Conservation (phyloP, 2,797 vertebrate species). For the Mormyrus hasselquistii region DNA sequence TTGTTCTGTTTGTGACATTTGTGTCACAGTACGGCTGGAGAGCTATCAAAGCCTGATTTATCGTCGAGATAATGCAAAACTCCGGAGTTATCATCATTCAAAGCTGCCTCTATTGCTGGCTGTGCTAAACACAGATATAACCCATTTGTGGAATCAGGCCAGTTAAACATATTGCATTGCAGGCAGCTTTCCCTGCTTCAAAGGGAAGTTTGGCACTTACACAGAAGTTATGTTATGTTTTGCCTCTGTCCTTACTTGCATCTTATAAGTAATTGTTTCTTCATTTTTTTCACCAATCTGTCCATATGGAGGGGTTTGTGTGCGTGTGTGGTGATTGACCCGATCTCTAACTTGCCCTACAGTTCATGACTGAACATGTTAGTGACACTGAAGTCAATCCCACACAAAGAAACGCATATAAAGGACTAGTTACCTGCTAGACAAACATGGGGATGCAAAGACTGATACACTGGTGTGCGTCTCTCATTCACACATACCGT, state of each 20-base stretch:
- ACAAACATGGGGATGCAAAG: background rate
- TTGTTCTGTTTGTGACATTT: background rate
- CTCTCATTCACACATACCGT: background rate
- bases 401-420: background rate
- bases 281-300: background rate
- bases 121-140: background rate
- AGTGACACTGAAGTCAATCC: background rate
- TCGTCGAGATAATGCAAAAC: background rate
- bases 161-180: constrained; percentile 6
- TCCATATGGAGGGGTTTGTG: background rate
- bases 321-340: background rate
- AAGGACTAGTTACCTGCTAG: background rate
- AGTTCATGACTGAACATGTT: background rate
- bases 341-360: background rate
- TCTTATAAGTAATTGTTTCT: background rate
- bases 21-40: background rate
- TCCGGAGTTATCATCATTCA: background rate
- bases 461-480: background rate
- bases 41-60: background rate
- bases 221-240: constrained; percentile 11
- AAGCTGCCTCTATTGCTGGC: background rate
- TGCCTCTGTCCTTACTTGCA: background rate
- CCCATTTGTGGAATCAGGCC: constrained; percentile 11
- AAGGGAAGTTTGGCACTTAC: constrained; percentile 30
- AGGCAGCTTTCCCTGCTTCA: background rate